A percentile compares a stretch with the other conserved stretches of the same genome.
phyloP scores from a whole-genome alignment of 2,113 vertebrate species.

The Labeo rohita region DNA sequence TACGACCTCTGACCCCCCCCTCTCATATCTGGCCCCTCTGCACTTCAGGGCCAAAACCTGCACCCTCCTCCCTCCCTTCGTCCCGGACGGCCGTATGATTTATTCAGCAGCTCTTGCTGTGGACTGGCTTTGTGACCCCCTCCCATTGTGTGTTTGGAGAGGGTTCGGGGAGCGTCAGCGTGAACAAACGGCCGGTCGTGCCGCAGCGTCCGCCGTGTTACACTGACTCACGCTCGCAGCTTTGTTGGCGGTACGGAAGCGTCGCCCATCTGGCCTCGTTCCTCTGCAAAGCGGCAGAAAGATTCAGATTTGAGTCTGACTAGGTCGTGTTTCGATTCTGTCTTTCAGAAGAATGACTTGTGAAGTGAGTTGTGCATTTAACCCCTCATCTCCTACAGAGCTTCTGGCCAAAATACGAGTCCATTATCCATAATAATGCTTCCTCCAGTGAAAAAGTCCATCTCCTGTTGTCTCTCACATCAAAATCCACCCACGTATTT shows the following conservation, averaged over 20 bases:
- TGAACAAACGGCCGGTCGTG: conserved; percentile 6
- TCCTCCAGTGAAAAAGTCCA: not conserved
- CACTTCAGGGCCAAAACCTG: conserved; percentile 39
- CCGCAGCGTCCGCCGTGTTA: not conserved
- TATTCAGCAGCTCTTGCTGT: conserved; percentile 51
- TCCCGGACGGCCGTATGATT: conserved; percentile 50
- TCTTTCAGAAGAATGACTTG: not conserved
- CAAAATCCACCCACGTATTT: not conserved
- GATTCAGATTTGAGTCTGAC: not conserved
- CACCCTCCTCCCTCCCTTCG: not conserved
- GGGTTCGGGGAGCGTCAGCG: not conserved
- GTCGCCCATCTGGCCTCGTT: conserved; percentile 21
- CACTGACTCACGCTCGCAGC: conserved; percentile 31
- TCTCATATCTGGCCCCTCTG: conserved; percentile 56
- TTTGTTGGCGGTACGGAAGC: not conserved
- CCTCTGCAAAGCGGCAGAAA: not conserved
- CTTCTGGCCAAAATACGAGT: not conserved
- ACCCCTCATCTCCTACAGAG: not conserved
- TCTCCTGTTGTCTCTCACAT: not conserved
- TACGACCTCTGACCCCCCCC: conserved; percentile 63
- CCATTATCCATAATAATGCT: not conserved
- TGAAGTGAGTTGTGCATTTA: not conserved
- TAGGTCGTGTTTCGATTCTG: not conserved
- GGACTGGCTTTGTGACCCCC: conserved; percentile 46
- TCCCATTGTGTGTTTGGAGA: conserved; percentile 42